Evolutionary conservation across 2,888 invertebrate genomes (phyloP), one percentile per base, ranked within the genome.

Genomic region (Agelastica alni): DNA sequence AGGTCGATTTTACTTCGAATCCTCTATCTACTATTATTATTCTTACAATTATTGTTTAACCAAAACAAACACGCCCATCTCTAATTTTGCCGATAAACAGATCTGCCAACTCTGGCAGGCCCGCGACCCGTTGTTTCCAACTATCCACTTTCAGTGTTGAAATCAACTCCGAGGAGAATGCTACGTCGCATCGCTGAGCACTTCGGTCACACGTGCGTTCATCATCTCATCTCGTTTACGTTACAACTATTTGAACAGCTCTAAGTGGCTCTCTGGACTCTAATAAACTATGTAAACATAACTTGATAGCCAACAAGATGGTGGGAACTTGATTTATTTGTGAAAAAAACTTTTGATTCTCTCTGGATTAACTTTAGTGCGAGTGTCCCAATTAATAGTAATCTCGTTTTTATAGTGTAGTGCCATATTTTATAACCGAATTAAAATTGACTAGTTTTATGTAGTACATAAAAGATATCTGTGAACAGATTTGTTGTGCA

Each of bases 91-190:
- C n/a, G 12, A 12, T 7, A 16, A 4, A 18, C 10, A 37, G 37
- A 37, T 17, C 13, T 39, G 37, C 10, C 37, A 39, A 12, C 20
- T 6, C 7, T 10, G 10, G 37, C 37, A 18, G 17, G 37, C 9
- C 20, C 37, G 14, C 7, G 4, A n/a, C 36, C 5, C 10, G n/a
- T 13, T 13, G 26, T 7, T 26, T 26, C 26, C 6, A 9, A 7
- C 10, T 26, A 12, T 41, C 31, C 30, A 41, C 41, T 49, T 49
- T 49, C 49, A 49, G 49, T 49, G 41, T 49, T 41, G 49, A 32
- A 22, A 49, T 30, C 31, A 14, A 41, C 32, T 49, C 22, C 10
- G 32, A 26, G 32, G 13, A 22, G 30, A 32, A 42, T 31, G 41
- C 20, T 49, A 49, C 20, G 49, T 10, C 31, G 20, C 16, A 32